A percentile compares a stretch with the other conserved stretches of the same genome.
Conservation (phyloP, 2,797 vertebrate species). For the Urosaurus nigricauda region DNA sequence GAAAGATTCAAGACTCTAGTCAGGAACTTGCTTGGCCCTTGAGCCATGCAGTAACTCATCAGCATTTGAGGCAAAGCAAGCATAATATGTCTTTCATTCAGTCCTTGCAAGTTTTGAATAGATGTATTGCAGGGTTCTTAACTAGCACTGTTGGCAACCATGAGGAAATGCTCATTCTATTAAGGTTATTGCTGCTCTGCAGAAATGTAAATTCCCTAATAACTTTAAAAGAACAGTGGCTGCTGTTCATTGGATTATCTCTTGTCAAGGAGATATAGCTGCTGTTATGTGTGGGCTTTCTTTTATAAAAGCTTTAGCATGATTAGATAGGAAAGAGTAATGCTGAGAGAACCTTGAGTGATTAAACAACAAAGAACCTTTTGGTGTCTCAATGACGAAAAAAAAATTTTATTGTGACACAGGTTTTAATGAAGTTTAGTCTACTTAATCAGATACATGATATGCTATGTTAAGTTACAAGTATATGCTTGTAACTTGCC, state of each 20-base stretch:
- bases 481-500: background rate
- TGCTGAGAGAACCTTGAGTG: background rate
- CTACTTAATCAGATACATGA: background rate
- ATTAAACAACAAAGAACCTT: background rate
- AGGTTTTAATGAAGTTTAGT: background rate
- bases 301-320: background rate
- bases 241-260: slow-evolving; percentile 15
- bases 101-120: background rate
- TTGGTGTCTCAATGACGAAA: background rate
- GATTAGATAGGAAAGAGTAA: slow-evolving; percentile 14
- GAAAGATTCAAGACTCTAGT: background rate
- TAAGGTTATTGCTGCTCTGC: background rate
- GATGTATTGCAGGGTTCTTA: background rate
- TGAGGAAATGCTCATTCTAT: background rate
- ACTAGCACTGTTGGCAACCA: background rate
- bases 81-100: background rate
- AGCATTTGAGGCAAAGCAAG: background rate
- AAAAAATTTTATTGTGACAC: background rate
- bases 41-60: background rate
- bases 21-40: background rate
- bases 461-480: background rate
- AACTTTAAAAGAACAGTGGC: background rate
- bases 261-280: background rate
- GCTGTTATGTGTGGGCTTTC: background rate
- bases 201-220: slow-evolving; percentile 5